Base-by-base conservation (phyloP, 2,113 vertebrate genomes). In the Caranx ignobilis region DNA sequence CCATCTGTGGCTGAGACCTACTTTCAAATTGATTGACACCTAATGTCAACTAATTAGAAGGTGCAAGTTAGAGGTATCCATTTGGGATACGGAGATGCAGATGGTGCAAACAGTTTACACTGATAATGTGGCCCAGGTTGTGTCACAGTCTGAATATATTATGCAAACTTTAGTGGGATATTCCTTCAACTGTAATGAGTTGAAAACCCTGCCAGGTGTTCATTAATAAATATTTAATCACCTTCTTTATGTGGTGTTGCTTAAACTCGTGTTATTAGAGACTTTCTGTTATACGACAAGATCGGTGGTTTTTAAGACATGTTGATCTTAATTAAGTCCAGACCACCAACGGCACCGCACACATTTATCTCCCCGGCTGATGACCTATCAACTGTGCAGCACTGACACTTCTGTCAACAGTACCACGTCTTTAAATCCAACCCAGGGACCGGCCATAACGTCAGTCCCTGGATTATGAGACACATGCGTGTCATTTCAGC, bases 401-500 rank as follows among this genome's bases (percentile, higher is more conserved):
- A 73, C 67, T 68, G 21, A 48, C 37, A 26, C 35, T 68, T 57
- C 48, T 43, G 19, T n/a, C 75, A 67, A 79, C 47, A 52, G 45
- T 18, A 34, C 31, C 31, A 6, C 8, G 55, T 68, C 73, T 79
- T 77, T 67, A 76, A 78, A 62, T 63, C 26, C 50, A 71, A 81
- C 56, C 55, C 18, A 26, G 71, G 62, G 70, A 19, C 18, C 18
- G 0, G 60, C 71, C 74, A 15, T 41, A 43, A 52, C 7, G 47
- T 56, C 57, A 60, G 39, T 63, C 64, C 55, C 37, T 73, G 48
- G 62, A 64, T 82, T 90, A 80, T 65, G 50, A 79, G 75, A 84
- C 77, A 74, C 77, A 63, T 69, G 63, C 11, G 21, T 81, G 79
- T 86, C 76, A 87, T 86, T 87, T 90, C 54, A 60, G 69, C 70